These are phyloP conservation scores for Oxyteleia sp. DNA, from an alignment of 2,888 invertebrate species.

Conservation along the genomic window DNA sequence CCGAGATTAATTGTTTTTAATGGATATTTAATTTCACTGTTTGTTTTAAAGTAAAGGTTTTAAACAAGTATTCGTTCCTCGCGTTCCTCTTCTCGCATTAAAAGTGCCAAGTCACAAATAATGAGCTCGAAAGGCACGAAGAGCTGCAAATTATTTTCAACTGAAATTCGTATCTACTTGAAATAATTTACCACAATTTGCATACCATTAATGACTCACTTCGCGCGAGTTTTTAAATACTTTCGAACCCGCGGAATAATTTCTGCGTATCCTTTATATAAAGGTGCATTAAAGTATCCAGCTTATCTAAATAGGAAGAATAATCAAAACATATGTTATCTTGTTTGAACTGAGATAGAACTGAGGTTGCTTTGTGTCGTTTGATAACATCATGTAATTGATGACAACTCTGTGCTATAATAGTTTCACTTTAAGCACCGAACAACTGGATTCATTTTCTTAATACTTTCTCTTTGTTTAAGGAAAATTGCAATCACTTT, in stretches of 20 bases:
- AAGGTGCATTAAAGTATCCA: constrained; percentile 44
- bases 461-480: constrained; percentile 29
- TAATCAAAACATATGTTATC: constrained; percentile 59
- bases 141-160: constrained; percentile 27
- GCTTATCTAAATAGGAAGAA: constrained; percentile 62
- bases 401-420: constrained; percentile 52
- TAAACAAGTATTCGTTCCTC: not conserved
- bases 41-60: not conserved
- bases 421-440: constrained; percentile 30
- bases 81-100: not conserved
- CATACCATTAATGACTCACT: constrained; percentile 43
- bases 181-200: constrained; percentile 47
- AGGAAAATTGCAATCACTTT: constrained; percentile 23
- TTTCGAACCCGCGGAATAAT: constrained; percentile 30
- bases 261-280: constrained; percentile 47
- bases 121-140: not conserved
- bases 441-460: constrained; percentile 35
- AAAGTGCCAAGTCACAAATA: constrained; percentile 7
- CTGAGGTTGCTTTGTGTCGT: constrained; percentile 56
- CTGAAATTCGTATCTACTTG: constrained; percentile 22
- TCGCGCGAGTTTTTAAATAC: constrained; percentile 31
- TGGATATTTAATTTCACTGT: not conserved
- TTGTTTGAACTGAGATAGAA: constrained; percentile 39
- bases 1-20: not conserved
- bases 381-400: constrained; percentile 58